Conservation (phyloP, 2,797 vertebrate genomes). For the Phrynocephalus forsythii region DNA sequence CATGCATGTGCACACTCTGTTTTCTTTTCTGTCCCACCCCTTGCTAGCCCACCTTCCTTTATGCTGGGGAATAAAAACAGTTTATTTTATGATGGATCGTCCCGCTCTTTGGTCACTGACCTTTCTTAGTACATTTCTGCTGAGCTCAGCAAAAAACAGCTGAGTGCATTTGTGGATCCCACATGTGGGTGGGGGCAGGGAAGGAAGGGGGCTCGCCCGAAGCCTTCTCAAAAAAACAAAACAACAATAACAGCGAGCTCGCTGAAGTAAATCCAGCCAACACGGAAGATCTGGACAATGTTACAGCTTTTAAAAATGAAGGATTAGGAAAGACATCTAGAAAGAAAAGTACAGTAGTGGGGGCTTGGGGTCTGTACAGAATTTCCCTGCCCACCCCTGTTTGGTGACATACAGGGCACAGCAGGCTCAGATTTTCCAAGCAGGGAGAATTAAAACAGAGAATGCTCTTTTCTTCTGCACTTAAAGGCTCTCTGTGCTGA, state of each 20-base stretch:
- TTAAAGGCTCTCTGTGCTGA: background rate
- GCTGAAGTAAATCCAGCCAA: background rate
- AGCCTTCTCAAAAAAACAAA: conserved; percentile 76
- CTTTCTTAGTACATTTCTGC: conserved; percentile 77
- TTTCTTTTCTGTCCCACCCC: conserved; percentile 56
- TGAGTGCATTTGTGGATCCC: conserved; percentile 70
- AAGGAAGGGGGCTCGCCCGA: conserved; percentile 52
- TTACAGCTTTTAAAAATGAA: conserved; percentile 20
- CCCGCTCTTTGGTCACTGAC: conserved; percentile 78
- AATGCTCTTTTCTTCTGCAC: background rate
- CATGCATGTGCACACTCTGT: conserved; percentile 29
- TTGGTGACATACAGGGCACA: background rate
- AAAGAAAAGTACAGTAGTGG: conserved; percentile 5
- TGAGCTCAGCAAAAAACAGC: conserved; percentile 79
- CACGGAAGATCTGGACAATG: conserved; percentile 24
- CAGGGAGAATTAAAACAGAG: background rate
- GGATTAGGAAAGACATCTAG: conserved; percentile 35
- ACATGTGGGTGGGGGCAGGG: conserved; percentile 69
- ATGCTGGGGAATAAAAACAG: conserved; percentile 78
- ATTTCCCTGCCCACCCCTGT: accelerated
- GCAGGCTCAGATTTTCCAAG: background rate
- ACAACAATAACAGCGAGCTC: conserved; percentile 61
- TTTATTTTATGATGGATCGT: conserved; percentile 73
- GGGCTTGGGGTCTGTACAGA: background rate
- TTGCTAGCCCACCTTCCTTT: conserved; percentile 48